Evolutionary conservation across 1,140 invertebrate genomes (phyloP).

Genomic region (Augochlora pura): DNA sequence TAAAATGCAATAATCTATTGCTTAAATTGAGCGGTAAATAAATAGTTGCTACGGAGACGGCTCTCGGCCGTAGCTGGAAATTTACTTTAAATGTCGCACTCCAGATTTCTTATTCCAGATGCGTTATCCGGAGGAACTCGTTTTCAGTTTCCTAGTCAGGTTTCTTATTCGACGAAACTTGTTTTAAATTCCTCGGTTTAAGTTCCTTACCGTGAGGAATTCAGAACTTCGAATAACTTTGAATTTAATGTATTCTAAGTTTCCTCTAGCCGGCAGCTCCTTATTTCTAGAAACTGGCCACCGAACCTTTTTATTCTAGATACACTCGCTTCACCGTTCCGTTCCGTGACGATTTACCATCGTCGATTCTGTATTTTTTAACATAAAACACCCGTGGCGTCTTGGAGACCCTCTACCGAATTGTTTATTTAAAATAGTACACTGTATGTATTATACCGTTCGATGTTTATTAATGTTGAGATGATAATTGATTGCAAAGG

Average conservation of each 20-base stretch:
- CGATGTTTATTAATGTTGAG: too few relatives aligned
- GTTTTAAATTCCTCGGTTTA: slow-evolving; percentile 32
- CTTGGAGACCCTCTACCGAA: too few relatives aligned
- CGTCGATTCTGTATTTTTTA: neutral
- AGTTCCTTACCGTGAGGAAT: slow-evolving; percentile 25
- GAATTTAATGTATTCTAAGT: slow-evolving; percentile 27
- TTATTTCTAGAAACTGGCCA: neutral
- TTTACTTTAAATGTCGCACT: neutral
- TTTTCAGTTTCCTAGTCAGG: slow-evolving; percentile 23
- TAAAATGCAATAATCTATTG: too few relatives aligned
- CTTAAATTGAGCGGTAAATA: neutral
- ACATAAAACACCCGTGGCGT: too few relatives aligned
- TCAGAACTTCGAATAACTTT: slow-evolving; percentile 16
- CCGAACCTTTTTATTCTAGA: neutral
- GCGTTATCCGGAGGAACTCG: slow-evolving; percentile 11
- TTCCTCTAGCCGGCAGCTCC: neutral
- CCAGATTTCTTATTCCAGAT: neutral
- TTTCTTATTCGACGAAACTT: slow-evolving; percentile 31
- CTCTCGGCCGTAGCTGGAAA: neutral
- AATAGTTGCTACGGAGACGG: too few relatives aligned
- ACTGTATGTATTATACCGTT: too few relatives aligned
- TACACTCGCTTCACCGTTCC: neutral
- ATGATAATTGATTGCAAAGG: too few relatives aligned
- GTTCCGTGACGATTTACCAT: neutral
- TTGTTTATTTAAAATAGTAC: too few relatives aligned